A percentile compares a stretch with the other conserved stretches of the same genome.
Conservation (phyloP, 2,113 vertebrate species). For the Rhea americana region DNA sequence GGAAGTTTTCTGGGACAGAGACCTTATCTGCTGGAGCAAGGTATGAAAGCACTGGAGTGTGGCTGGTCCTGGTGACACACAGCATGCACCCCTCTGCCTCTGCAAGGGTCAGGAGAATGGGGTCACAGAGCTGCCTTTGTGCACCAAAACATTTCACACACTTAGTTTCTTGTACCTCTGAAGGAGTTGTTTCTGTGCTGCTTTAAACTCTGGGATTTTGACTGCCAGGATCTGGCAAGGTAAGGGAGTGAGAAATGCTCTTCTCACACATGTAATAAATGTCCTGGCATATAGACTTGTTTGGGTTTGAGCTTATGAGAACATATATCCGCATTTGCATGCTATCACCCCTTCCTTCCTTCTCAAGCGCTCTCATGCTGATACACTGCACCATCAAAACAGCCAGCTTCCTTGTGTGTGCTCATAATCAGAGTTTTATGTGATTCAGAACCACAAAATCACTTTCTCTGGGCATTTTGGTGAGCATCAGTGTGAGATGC, state of each 20-base stretch:
- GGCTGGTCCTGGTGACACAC: accelerated
- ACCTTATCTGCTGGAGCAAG: not conserved
- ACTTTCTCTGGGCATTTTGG: not conserved
- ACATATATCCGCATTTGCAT: not conserved
- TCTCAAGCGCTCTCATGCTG: not conserved
- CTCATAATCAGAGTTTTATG: not conserved
- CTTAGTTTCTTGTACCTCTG: not conserved
- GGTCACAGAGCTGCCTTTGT: not conserved
- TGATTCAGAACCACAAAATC: slow-evolving; percentile 10
- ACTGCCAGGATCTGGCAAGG: not conserved
- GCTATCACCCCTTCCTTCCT: slow-evolving; percentile 53
- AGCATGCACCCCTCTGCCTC: not conserved
- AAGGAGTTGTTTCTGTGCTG: not conserved
- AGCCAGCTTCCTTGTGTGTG: not conserved
- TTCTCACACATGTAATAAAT: not conserved
- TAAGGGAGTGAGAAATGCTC: not conserved
- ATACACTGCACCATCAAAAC: not conserved
- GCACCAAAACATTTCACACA: not conserved
- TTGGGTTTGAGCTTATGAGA: not conserved
- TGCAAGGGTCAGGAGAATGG: accelerated
- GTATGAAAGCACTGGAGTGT: not conserved
- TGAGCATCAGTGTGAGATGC: not conserved
- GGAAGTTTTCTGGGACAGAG: not conserved
- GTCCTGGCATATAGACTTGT: not conserved
- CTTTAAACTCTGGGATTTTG: not conserved